A percentile compares a stretch with the other conserved stretches of the same genome.
These are phyloP conservation scores for Netelia virgata DNA, from an alignment of 2,888 invertebrate species.

Conservation along the genomic window DNA sequence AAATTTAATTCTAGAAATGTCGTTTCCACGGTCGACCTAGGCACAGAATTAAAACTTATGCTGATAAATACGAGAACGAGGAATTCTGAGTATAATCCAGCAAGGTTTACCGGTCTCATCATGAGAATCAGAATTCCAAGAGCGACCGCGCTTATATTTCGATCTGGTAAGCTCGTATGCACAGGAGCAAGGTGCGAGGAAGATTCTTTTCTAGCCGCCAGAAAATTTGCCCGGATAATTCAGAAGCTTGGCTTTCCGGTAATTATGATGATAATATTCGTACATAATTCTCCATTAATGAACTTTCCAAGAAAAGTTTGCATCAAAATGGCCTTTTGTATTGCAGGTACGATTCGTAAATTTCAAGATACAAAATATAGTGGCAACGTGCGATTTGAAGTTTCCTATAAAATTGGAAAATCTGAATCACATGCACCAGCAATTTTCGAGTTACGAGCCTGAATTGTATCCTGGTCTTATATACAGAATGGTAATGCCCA, in stretches of 20 bases:
- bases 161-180: slow-evolving; percentile 93
- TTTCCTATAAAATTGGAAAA: slow-evolving; percentile 91
- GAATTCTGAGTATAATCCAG: slow-evolving; percentile 94
- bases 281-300: background rate
- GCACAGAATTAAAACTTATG: slow-evolving; percentile 90
- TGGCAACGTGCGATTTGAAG: slow-evolving; percentile 90
- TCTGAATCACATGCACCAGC: slow-evolving; percentile 91
- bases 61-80: slow-evolving; percentile 92
- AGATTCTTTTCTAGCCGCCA: slow-evolving; percentile 91
- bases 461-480: slow-evolving; percentile 99
- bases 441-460: slow-evolving; percentile 97
- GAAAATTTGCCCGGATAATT: slow-evolving; percentile 93
- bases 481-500: slow-evolving; percentile 98
- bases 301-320: slow-evolving; percentile 10
- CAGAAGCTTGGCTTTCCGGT: slow-evolving; percentile 93
- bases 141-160: slow-evolving; percentile 91
- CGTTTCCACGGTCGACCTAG: slow-evolving; percentile 92
- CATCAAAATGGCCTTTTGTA: background rate
- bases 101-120: slow-evolving; percentile 92
- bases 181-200: slow-evolving; percentile 93
- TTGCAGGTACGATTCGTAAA: slow-evolving; percentile 91
- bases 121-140: slow-evolving; percentile 93
- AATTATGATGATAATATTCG: slow-evolving; percentile 77
- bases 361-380: slow-evolving; percentile 91
- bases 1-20: slow-evolving; percentile 88